These are phyloP conservation scores for Daubentonia madagascariensis DNA, from an alignment of 2,113 vertebrate species.

Conservation along the genomic window DNA sequence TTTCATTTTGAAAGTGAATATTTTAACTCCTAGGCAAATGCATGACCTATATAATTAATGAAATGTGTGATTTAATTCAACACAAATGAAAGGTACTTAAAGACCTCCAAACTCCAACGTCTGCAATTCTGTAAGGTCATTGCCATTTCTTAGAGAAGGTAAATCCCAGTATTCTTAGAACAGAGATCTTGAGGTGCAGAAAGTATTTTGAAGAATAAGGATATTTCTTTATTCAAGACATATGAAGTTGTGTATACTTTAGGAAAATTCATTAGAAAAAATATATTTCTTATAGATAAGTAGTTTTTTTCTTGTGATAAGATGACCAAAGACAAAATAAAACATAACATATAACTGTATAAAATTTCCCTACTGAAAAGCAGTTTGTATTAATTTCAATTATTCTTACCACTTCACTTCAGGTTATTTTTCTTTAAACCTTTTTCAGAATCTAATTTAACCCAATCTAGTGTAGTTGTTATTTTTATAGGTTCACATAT, in stretches of 20 bases:
- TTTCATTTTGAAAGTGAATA: conserved; percentile 67
- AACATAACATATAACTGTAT: not conserved
- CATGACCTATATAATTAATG: conserved; percentile 74
- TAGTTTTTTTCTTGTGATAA: not conserved
- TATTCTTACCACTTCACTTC: not conserved
- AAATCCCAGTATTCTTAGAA: not conserved
- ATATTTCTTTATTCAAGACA: not conserved
- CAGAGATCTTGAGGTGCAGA: not conserved
- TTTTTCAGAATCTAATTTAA: conserved; percentile 29
- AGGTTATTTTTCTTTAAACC: not conserved
- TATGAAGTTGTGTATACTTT: not conserved
- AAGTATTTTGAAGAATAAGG: not conserved
- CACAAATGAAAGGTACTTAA: conserved; percentile 44
- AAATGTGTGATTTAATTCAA: conserved; percentile 63
- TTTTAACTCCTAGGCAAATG: conserved; percentile 70
- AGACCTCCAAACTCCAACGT: not conserved
- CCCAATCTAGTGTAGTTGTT: not conserved
- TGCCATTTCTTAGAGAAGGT: conserved; percentile 3
- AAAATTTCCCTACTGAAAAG: not conserved
- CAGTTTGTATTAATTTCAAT: not conserved
- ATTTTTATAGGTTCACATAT: not conserved
- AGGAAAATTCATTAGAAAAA: not conserved
- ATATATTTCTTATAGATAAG: not conserved
- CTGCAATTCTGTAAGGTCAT: not conserved
- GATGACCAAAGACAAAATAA: not conserved